A percentile compares a stretch with the other conserved stretches of the same genome.
Evolutionary conservation across 2,797 vertebrate species (phyloP).

Genomic region (Phalloptychus januarius): DNA sequence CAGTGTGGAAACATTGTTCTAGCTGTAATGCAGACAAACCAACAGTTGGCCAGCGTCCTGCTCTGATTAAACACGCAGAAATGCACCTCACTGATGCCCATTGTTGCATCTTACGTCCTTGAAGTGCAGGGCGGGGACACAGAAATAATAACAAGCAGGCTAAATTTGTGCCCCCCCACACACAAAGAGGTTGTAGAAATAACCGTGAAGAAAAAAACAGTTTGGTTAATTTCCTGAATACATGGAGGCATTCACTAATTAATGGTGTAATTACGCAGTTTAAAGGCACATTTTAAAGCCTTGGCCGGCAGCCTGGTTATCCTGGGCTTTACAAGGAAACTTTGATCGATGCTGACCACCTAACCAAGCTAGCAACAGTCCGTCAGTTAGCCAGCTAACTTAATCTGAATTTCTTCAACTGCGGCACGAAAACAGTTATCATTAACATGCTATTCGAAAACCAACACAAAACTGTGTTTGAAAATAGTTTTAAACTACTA

Average conservation of each 20-base stretch:
- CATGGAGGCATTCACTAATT: background rate
- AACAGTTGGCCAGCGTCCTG: conserved; percentile 69
- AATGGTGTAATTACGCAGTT: background rate
- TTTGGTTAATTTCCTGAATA: background rate
- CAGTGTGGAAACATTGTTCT: conserved; percentile 41
- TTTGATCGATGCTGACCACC: conserved; percentile 26
- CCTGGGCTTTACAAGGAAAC: conserved; percentile 15
- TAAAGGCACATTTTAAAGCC: background rate
- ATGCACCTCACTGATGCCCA: conserved; percentile 55
- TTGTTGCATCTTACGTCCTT: conserved; percentile 76
- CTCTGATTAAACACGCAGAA: conserved; percentile 52
- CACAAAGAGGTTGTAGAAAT: conserved; percentile 62
- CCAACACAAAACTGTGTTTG: background rate
- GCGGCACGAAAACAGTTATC: background rate
- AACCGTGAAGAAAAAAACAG: conserved; percentile 31
- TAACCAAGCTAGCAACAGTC: conserved; percentile 33
- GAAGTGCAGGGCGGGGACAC: conserved; percentile 69
- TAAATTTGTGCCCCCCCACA: conserved; percentile 57
- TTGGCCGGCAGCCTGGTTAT: background rate
- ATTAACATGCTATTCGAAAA: background rate
- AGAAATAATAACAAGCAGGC: conserved; percentile 61
- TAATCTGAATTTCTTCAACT: background rate
- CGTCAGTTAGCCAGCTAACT: conserved; percentile 36
- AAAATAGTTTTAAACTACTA: background rate
- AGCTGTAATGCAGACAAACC: conserved; percentile 53